Percentiles rank a stretch among this genome's conserved stretches.
These are phyloP conservation scores for Torymus auratus DNA, from an alignment of 2,888 invertebrate species.

Conservation along the genomic window DNA sequence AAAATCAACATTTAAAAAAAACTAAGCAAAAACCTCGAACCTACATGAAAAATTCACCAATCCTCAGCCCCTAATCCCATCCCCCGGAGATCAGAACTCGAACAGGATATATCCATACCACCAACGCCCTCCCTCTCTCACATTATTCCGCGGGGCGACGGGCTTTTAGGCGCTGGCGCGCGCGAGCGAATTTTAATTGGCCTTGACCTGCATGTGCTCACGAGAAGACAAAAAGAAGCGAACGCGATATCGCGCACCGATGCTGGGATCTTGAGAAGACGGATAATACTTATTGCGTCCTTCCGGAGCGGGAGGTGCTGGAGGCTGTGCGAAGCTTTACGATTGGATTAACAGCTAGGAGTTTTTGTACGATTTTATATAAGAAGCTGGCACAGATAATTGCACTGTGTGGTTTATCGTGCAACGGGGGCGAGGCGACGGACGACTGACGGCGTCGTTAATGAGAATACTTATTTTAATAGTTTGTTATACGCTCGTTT, in stretches of 20 bases:
- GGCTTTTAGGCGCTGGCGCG: neutral
- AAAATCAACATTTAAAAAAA: too few species aligned
- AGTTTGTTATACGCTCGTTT: neutral
- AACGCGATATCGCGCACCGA: too few species aligned
- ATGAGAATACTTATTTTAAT: neutral
- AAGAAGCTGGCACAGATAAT: too few species aligned
- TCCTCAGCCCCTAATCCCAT: too few species aligned
- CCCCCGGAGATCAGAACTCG: too few species aligned
- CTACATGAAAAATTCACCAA: too few species aligned
- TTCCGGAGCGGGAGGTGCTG: neutral
- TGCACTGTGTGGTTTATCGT: too few species aligned
- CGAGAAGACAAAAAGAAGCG: neutral
- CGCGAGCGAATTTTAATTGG: constrained; percentile 22
- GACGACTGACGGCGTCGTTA: neutral
- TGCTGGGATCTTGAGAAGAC: neutral
- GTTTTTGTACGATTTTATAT: neutral
- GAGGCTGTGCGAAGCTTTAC: neutral
- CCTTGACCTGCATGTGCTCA: constrained; percentile 23
- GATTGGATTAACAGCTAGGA: neutral
- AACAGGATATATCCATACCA: neutral
- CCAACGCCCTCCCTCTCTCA: too few species aligned
- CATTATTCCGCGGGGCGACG: neutral
- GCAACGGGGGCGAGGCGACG: too few species aligned
- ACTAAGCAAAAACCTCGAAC: too few species aligned
- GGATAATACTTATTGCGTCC: neutral